Conservation (phyloP, 2,797 vertebrate species). For the Neosilurus mollespiculum region DNA sequence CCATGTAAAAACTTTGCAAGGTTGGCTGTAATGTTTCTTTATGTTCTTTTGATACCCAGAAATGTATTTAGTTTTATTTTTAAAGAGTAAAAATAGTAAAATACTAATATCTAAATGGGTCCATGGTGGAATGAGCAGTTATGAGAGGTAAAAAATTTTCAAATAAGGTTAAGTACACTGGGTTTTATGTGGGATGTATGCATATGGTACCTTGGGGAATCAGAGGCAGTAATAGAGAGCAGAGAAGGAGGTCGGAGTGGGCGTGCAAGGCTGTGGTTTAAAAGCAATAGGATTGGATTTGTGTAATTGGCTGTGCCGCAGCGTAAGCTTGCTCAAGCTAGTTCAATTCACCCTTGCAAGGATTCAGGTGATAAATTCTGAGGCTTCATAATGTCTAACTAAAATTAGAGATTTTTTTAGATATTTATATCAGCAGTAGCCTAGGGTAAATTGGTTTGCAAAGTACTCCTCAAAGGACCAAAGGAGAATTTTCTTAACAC, state of each 20-base stretch:
- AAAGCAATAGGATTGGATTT: slow-evolving; percentile 40
- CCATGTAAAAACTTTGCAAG: neutral
- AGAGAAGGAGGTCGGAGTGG: slow-evolving; percentile 27
- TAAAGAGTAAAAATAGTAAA: neutral
- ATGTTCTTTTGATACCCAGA: neutral
- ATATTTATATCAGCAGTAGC: neutral
- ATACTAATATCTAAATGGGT: slow-evolving; percentile 39
- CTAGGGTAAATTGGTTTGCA: neutral
- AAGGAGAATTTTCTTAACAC: neutral
- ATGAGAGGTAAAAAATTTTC: slow-evolving; percentile 38
- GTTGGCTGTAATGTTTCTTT: neutral
- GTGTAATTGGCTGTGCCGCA: slow-evolving; percentile 37
- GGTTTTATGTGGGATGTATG: slow-evolving; percentile 38
- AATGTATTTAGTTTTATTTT: neutral
- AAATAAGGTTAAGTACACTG: slow-evolving; percentile 49
- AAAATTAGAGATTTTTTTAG: neutral
- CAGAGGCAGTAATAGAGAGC: slow-evolving; percentile 7
- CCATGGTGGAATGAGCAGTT: slow-evolving; percentile 34
- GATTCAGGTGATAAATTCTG: slow-evolving; percentile 9
- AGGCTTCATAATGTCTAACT: neutral
- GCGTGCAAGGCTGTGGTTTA: slow-evolving; percentile 26
- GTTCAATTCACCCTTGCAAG: neutral
- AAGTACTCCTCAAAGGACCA: neutral
- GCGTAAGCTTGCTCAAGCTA: neutral
- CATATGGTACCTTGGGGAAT: slow-evolving; percentile 38